Percentiles rank a stretch among this genome's conserved stretches.
phyloP scores from a whole-genome alignment of 2,888 invertebrate genomes.

The Dorcus parallelipipedus region DNA sequence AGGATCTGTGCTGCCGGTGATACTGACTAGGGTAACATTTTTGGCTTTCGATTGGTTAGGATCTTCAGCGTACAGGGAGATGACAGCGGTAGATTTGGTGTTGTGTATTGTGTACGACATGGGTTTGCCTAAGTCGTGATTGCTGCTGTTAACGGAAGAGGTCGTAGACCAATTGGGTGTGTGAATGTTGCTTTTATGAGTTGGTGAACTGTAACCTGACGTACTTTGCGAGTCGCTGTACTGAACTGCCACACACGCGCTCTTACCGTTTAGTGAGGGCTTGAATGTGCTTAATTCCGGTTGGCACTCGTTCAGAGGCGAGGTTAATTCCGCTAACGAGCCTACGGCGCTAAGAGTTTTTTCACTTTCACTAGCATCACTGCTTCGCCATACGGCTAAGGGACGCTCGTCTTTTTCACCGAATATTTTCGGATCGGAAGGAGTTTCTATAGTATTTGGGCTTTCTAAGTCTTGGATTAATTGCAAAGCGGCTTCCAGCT shows the following conservation, averaged over 20 bases:
- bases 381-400: conserved; percentile 44
- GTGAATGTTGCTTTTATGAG: conserved; percentile 38
- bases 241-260: conserved; percentile 43
- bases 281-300: conserved; percentile 39
- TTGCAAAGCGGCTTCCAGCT: conserved; percentile 51
- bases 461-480: conserved; percentile 53
- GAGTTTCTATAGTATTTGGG: conserved; percentile 51
- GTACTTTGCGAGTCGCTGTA: conserved; percentile 50
- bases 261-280: conserved; percentile 41
- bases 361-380: conserved; percentile 42
- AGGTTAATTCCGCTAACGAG: conserved; percentile 44
- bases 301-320: conserved; percentile 41
- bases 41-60: conserved; percentile 38
- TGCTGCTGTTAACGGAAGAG: conserved; percentile 46
- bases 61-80: conserved; percentile 43
- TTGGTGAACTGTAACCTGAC: conserved; percentile 53
- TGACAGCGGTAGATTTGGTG: conserved; percentile 48
- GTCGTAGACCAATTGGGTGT: conserved; percentile 48
- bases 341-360: conserved; percentile 49
- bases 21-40: conserved; percentile 48
- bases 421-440: conserved; percentile 43
- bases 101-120: conserved; percentile 48
- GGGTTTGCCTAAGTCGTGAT: conserved; percentile 38
- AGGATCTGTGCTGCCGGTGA: conserved; percentile 38
- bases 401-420: conserved; percentile 33